Evolutionary conservation across 2,113 vertebrate genomes (phyloP), one percentile per base, ranked within the genome.

Genomic region (Clinocottus analis): DNA sequence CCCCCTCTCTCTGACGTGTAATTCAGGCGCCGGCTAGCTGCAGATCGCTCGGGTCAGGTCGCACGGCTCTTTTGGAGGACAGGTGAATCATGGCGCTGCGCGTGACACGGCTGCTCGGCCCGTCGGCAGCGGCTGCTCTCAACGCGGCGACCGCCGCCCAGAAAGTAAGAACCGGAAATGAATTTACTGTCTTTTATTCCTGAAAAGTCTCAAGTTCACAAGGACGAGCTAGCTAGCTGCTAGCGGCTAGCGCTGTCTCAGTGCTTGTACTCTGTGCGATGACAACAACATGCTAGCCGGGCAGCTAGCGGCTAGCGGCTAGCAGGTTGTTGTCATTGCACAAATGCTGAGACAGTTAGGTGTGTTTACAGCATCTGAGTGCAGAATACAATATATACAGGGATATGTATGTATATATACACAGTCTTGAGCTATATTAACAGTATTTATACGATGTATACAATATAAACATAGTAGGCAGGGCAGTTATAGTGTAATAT

Each of bases 51-150:
- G 77, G 91, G 89, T 93, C 86, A 90, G 82, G 1, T 76, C 55
- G 74, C 53, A 72, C 72, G 45, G 27, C 23, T 56, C 7, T 23
- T 68, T 59, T 80, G 79, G 53, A 78, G 77, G 76, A 79, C 47
- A 67, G 60, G 1, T 35, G 27, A 53, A 83, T 3, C 64, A 95
- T 95, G 95, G 90, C 93, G 43, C 84, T 93, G 35, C 83, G 86
- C 86, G 81, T 85, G 23, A 77, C 90, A 59, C 89, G 92, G 37
- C 35, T 90, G 80, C 31, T 94, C 47, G 41, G 87, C 64, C 90
- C 93, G 0, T 4, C 87, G 25, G 88, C 91, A 79, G 17, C 85
- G 33, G 37, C 65, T 5, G 73, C 72, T 14, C 60, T 90, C 7
- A 89, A 37, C 78, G 65, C 85, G 1, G 79, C 29, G 5, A 53